A percentile compares a stretch with the other conserved stretches of the same genome.
Conservation (phyloP, 2,888 invertebrate species). For the Exephanes ischioxanthus region DNA sequence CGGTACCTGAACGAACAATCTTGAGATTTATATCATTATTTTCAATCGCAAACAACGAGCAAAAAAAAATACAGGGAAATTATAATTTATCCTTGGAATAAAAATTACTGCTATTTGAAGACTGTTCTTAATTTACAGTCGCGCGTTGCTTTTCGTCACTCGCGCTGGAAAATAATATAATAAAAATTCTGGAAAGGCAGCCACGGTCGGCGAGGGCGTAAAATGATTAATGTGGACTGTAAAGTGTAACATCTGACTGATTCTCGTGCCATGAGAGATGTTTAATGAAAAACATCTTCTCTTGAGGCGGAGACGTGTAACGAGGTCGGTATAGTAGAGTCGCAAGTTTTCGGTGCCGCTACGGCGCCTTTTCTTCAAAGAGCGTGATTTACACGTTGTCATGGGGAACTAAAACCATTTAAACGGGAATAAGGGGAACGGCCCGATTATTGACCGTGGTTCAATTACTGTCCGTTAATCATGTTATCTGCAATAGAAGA, state of each 20-base stretch:
- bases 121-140: background rate
- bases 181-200: background rate
- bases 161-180: background rate
- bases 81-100: background rate
- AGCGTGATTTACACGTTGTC: constrained; percentile 20
- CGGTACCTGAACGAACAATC: constrained; percentile 11
- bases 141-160: background rate
- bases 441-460: too few relatives aligned
- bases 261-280: background rate
- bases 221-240: background rate
- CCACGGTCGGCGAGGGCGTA: background rate
- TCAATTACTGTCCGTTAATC: too few relatives aligned
- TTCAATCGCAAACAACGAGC: background rate
- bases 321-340: constrained; percentile 2
- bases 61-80: background rate
- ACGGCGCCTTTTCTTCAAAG: constrained; percentile 10
- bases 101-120: background rate
- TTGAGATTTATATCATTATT: background rate
- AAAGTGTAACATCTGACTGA: background rate
- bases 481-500: too few relatives aligned
- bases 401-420: too few relatives aligned
- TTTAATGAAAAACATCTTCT: constrained; percentile 5
- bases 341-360: constrained; percentile 19
- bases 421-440: too few relatives aligned
- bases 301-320: background rate